Evolutionary conservation across 2,113 vertebrate genomes (phyloP), one percentile per base, ranked within the genome.

Genomic region (Pseudorectes ferrugineus): DNA sequence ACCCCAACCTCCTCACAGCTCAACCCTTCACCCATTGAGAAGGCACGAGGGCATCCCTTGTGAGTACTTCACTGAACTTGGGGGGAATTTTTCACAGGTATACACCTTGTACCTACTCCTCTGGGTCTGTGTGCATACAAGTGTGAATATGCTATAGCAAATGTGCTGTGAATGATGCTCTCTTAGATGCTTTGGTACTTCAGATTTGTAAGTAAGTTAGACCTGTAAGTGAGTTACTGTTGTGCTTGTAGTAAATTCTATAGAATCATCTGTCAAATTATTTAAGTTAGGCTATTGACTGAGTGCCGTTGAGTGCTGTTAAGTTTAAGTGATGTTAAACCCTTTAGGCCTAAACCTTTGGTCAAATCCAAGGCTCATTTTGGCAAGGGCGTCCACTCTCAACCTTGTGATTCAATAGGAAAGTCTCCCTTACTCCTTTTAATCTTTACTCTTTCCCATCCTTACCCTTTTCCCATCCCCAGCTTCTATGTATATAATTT

Each of bases 1-100:
- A 35, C 26, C 17, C 10, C 18, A 11, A 23, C 33, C 16, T 59
- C 12, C 36, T 57, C 0, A 0, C 19, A 23, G 8, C 58, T 66
- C 51, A 51, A 11, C 23, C 8, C 15, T 51, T 88, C 43, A 28
- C 10, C 8, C 7, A 0, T 1, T 28, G 51, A 28, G 36, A 36
- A 43, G 26, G 6, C 36, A 22, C 8, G 15, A 43, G 33, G 51
- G 18, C 33, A 43, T 43, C 43, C 36, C 4, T 3, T 49, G 31
- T 28, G 49, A 57, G 31, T 23, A 19, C 11, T 55, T 55, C 26
- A 16, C 26, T 73, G 23, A 43, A 24, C 15, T 5, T 65, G 36
- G n/a, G 25, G 17, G 33, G 19, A 22, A 6, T 49, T 57, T 49
- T 65, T 65, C 43, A 23, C 65, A 62, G 20, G 3, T 28, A 5